Percentiles rank a stretch among this genome's conserved stretches.
Evolutionary conservation across 1,140 invertebrate species (phyloP).

Genomic region (Dendroctonus valens): DNA sequence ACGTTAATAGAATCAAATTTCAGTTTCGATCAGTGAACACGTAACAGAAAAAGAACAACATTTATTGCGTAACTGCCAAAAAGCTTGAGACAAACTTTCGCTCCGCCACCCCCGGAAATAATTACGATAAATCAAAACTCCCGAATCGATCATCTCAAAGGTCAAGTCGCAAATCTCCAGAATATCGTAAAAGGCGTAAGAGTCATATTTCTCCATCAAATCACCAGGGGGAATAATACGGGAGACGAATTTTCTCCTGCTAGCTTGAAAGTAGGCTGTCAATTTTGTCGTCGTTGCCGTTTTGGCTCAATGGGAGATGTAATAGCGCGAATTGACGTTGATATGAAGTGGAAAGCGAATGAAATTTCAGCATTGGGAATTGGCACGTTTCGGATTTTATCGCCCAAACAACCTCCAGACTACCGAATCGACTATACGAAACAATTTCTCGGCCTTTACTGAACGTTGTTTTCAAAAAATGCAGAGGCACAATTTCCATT

Average conservation of each 20-base stretch:
- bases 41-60: too few species aligned
- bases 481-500: too few species aligned
- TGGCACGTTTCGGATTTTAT: background rate
- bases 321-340: constrained; percentile 19
- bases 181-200: constrained; percentile 21
- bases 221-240: constrained; percentile 15
- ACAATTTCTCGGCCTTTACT: too few species aligned
- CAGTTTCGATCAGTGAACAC: too few species aligned
- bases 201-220: constrained; percentile 20
- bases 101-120: too few species aligned
- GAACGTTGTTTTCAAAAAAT: too few species aligned
- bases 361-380: constrained; percentile 16
- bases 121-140: too few species aligned
- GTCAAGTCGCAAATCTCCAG: constrained; percentile 9
- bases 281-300: constrained; percentile 20
- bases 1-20: too few species aligned
- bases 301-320: constrained; percentile 17
- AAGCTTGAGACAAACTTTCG: too few species aligned
- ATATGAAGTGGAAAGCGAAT: constrained; percentile 29
- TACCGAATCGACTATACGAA: background rate
- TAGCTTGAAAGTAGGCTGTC: constrained; percentile 18
- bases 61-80: too few species aligned
- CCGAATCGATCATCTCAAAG: background rate
- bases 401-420: background rate
- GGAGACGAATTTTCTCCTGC: constrained; percentile 17